A percentile compares a stretch with the other conserved stretches of the same genome.
phyloP scores from a whole-genome alignment of 2,888 invertebrate species.

The Heliconius aoede region DNA sequence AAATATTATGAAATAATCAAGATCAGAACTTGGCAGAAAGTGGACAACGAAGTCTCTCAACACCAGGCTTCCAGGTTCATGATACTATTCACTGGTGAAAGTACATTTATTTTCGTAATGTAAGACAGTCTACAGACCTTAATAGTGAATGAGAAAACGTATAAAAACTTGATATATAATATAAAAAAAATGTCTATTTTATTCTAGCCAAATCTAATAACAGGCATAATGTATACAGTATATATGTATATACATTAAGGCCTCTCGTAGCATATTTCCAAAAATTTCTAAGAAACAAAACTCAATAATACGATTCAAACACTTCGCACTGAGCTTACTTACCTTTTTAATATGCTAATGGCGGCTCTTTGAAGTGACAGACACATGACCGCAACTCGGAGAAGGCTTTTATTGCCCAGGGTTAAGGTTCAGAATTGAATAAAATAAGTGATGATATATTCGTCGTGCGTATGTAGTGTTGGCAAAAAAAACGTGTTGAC shows the following conservation, averaged over 20 bases:
- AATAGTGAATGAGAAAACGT: neutral
- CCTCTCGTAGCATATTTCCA: neutral
- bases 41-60: too few relatives aligned
- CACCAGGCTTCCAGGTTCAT: neutral
- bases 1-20: too few relatives aligned
- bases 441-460: conserved; percentile 30
- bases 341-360: conserved; percentile 65
- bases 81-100: neutral
- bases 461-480: conserved; percentile 44
- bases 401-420: conserved; percentile 38
- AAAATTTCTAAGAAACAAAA: conserved; percentile 30
- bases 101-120: too few relatives aligned
- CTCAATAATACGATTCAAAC: conserved; percentile 39
- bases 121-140: too few relatives aligned
- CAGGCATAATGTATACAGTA: neutral
- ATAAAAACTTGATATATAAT: neutral
- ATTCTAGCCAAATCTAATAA: too few relatives aligned
- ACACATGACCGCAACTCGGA: conserved; percentile 37
- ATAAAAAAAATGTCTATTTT: too few relatives aligned
- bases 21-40: too few relatives aligned
- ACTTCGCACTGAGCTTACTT: conserved; percentile 50
- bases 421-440: conserved; percentile 33
- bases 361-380: conserved; percentile 55
- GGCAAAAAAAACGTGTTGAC: conserved; percentile 20
- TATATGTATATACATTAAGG: neutral